Evolutionary conservation across 2,888 invertebrate genomes (phyloP).

Genomic region (Eupithecia vulgata): DNA sequence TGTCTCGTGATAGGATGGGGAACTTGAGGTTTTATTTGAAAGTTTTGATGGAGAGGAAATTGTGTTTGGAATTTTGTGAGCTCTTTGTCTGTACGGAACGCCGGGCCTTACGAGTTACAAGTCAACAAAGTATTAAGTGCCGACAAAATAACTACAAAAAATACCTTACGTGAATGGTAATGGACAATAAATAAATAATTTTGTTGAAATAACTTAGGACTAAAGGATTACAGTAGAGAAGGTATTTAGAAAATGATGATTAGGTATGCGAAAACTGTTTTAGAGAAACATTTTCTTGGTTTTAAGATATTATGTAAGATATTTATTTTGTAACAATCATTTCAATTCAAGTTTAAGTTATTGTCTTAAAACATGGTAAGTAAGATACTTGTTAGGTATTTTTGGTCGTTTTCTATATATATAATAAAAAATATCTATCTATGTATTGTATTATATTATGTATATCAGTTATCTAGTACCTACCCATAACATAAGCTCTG

Average conservation of each 20-base stretch:
- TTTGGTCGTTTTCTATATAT: no score
- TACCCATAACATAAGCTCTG: no score
- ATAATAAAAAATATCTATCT: no score
- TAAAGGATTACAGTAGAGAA: background rate
- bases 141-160: background rate
- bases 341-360: no score
- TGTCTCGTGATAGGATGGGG: slow-evolving; percentile 64
- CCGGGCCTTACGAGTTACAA: background rate
- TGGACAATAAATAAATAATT: no score
- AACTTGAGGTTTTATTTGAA: slow-evolving; percentile 26
- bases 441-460: no score
- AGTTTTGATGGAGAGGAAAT: slow-evolving; percentile 23
- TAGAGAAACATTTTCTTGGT: background rate
- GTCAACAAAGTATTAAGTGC: background rate
- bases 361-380: no score
- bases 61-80: background rate
- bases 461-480: no score
- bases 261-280: no score
- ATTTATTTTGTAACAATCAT: background rate
- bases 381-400: no score
- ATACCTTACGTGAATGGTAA: background rate
- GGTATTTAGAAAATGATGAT: no score
- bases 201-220: background rate
- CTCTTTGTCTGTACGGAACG: background rate
- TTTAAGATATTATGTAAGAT: no score